Percentiles rank a stretch among this genome's conserved stretches.
These are phyloP conservation scores for Dinocampus coccinellae DNA, from an alignment of 2,888 invertebrate species.

Conservation along the genomic window DNA sequence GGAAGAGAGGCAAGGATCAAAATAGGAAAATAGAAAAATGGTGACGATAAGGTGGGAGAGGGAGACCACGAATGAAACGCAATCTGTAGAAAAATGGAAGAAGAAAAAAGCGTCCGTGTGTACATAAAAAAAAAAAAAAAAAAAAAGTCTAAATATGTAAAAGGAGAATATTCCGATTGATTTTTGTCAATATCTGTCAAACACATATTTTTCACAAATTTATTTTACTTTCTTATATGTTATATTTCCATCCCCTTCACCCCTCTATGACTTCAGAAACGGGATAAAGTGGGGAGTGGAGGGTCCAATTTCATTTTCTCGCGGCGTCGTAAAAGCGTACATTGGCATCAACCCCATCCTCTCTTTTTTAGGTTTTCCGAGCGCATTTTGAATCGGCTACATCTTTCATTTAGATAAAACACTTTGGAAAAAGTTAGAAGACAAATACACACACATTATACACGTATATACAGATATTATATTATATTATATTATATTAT, in stretches of 20 bases:
- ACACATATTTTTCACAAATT: slow-evolving; percentile 66
- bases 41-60: too few species aligned
- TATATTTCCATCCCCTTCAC: slow-evolving; percentile 38
- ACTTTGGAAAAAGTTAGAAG: slow-evolving; percentile 27
- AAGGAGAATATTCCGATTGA: slow-evolving; percentile 45
- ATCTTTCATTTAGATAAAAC: slow-evolving; percentile 38
- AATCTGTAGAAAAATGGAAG: slow-evolving; percentile 30
- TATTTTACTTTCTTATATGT: slow-evolving; percentile 52
- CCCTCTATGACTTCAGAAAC: slow-evolving; percentile 10
- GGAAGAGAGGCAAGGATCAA: slow-evolving; percentile 7
- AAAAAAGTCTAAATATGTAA: slow-evolving; percentile 31
- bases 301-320: slow-evolving; percentile 63
- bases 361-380: slow-evolving; percentile 17
- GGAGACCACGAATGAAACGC: slow-evolving; percentile 19
- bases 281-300: slow-evolving; percentile 41
- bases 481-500: too few species aligned
- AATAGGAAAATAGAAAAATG: slow-evolving; percentile 12
- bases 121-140: slow-evolving; percentile 38
- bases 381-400: slow-evolving; percentile 36
- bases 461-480: not conserved
- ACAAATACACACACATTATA: slow-evolving; percentile 19
- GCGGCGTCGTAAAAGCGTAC: slow-evolving; percentile 40
- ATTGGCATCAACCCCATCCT: not conserved
- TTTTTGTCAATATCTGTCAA: slow-evolving; percentile 65
- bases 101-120: slow-evolving; percentile 31